These are phyloP conservation scores for Vimba vimba DNA, from an alignment of 2,113 vertebrate species.

Conservation along the genomic window DNA sequence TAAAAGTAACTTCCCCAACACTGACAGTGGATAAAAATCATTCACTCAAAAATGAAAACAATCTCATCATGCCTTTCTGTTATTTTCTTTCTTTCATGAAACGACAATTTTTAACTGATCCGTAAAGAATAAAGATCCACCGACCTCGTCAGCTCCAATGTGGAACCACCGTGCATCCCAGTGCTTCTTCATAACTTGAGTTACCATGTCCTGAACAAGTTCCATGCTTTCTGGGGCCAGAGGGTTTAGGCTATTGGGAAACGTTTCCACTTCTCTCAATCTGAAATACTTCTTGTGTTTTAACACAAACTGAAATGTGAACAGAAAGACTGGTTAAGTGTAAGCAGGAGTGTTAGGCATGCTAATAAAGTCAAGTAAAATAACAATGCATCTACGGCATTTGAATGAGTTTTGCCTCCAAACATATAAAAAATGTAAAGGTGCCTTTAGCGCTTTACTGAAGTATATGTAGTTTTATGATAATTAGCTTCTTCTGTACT, in stretches of 20 bases:
- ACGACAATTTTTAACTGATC: not conserved
- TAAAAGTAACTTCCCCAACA: too few species aligned
- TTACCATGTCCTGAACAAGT: slow-evolving; percentile 72
- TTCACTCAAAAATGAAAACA: not conserved
- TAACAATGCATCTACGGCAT: not conserved
- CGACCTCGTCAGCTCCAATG: slow-evolving; percentile 75
- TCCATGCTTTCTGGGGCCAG: slow-evolving; percentile 64
- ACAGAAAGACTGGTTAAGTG: not conserved
- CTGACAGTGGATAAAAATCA: too few species aligned
- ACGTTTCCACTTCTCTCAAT: slow-evolving; percentile 75
- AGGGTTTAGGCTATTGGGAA: slow-evolving; percentile 83
- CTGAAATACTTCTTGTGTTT: slow-evolving; percentile 76
- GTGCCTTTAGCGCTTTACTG: not conserved
- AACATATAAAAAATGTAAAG: not conserved
- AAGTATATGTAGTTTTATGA: not conserved
- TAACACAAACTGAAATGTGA: slow-evolving; percentile 74
- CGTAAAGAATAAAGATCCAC: not conserved
- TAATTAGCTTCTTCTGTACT: not conserved
- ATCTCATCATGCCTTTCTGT: not conserved
- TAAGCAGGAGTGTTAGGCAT: too few species aligned
- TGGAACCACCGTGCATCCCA: slow-evolving; percentile 71
- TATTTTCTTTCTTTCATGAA: not conserved
- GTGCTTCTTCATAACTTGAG: slow-evolving; percentile 76
- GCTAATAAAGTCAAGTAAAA: not conserved
- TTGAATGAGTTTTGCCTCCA: not conserved